Evolutionary conservation across 1,140 invertebrate genomes (phyloP), one percentile per base, ranked within the genome.

Genomic region (Palaemon carinicauda): DNA sequence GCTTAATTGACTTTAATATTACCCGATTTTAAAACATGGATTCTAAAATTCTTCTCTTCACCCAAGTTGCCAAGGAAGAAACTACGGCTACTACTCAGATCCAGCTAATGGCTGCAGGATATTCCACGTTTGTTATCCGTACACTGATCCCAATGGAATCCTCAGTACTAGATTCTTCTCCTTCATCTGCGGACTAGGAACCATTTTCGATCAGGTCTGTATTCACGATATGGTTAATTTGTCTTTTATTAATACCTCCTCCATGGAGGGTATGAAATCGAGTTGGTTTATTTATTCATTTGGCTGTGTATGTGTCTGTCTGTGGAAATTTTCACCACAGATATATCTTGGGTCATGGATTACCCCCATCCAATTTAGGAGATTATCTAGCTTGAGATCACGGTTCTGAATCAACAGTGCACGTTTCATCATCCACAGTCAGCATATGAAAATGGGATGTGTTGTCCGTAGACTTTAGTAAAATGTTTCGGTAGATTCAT

Each of bases 1-100:
- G n/a, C n/a, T n/a, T n/a, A n/a, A n/a, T n/a, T n/a, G n/a, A n/a
- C n/a, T n/a, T n/a, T n/a, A n/a, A n/a, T n/a, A n/a, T n/a, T n/a
- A 41, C 41, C 41, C 12, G 41, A 41, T 4, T 7, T 41, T 12
- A 1, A 41, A 41, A 41, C 41, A 41, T 12, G 41, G 41, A 41
- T 41, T 41, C 41, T 41, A 0, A 41, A 41, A 41, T 41, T 5
- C 41, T 41, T 60, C 15, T 79, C 19, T 69, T 33, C 77, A 93
- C 4, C 96, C 96, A 91, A 94, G 94, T 41, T 97, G 96, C 89
- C 93, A 95, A 80, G 94, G 94, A 73, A 93, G 94, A 88, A 93
- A 93, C 2, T 96, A 96, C 90, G 96, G 96, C n/a, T 96, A 96
- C 90, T 96, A 96, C 90, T 96, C 96, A 53, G 96, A 97, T 90